Conservation (phyloP, 2,113 vertebrate species). For the Poeciliopsis occidentalis region DNA sequence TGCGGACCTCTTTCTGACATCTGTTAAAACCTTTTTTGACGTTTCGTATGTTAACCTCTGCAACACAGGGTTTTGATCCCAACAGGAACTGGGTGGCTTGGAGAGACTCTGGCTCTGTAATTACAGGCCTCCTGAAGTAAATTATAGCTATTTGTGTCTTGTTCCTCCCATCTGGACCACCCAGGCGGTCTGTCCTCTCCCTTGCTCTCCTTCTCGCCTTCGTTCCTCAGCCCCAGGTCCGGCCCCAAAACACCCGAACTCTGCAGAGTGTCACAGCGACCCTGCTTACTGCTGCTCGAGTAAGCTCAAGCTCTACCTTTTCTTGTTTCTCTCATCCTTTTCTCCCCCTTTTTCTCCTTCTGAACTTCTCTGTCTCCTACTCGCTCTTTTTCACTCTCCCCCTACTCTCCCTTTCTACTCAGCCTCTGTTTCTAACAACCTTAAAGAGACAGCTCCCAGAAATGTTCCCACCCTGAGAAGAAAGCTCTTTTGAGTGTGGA, state of each 20-base stretch:
- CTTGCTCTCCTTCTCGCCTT: conserved; percentile 65
- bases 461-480: conserved; percentile 66
- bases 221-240: conserved; percentile 66
- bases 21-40: conserved; percentile 79
- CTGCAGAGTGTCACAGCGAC: conserved; percentile 34
- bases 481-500: conserved; percentile 62
- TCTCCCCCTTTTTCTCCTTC: conserved; percentile 32
- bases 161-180: conserved; percentile 89
- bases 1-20: conserved; percentile 69
- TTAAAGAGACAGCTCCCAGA: conserved; percentile 83
- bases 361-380: conserved; percentile 48
- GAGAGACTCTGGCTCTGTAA: conserved; percentile 85
- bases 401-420: conserved; percentile 50
- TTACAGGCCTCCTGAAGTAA: conserved; percentile 88
- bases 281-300: conserved; percentile 39
- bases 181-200: conserved; percentile 77
- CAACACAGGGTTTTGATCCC: conserved; percentile 77
- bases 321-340: conserved; percentile 32
- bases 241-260: conserved; percentile 69
- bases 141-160: conserved; percentile 90
- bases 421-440: conserved; percentile 59
- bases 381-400: conserved; percentile 56
- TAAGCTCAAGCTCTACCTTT: conserved; percentile 40
- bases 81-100: conserved; percentile 84
- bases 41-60: conserved; percentile 77